Evolutionary conservation across 1,140 invertebrate genomes (phyloP).

Genomic region (Drosophila busckii): DNA sequence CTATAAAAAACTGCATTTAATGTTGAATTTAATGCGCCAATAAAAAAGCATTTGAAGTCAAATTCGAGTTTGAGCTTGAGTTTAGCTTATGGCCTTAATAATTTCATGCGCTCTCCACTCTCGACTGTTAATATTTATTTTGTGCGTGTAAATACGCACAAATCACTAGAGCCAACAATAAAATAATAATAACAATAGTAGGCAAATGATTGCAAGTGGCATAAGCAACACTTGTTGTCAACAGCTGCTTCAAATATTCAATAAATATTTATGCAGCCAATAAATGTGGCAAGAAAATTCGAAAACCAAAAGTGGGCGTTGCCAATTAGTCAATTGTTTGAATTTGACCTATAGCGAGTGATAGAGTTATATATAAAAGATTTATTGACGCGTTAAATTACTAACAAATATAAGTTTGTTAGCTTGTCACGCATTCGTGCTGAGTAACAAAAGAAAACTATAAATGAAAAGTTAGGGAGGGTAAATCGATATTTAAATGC

Average conservation of each 20-base stretch:
- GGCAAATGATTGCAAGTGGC: constrained; percentile 26
- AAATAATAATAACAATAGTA: constrained; percentile 5
- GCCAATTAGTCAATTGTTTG: constrained; percentile 45
- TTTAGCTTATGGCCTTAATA: no score
- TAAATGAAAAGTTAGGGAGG: not conserved
- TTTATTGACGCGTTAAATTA: constrained; percentile 24
- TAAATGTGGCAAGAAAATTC: constrained; percentile 31
- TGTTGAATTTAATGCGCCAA: no score
- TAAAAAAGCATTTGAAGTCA: no score
- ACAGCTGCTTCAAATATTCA: constrained; percentile 21
- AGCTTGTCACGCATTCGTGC: constrained; percentile 23
- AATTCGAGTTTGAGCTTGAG: no score
- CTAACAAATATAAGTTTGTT: constrained; percentile 4
- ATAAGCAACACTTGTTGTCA: constrained; percentile 40
- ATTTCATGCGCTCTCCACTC: no score
- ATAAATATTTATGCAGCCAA: constrained; percentile 51
- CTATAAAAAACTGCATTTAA: no score
- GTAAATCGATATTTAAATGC: constrained; percentile 58
- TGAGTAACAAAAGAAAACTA: constrained; percentile 12
- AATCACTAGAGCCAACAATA: constrained; percentile 1
- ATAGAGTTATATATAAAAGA: no score
- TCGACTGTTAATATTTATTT: no score
- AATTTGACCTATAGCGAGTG: constrained; percentile 40
- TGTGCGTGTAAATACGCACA: not conserved
- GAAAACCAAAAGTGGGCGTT: constrained; percentile 46